Base-by-base conservation (phyloP, 1,140 invertebrate genomes). In the Homarus americanus region DNA sequence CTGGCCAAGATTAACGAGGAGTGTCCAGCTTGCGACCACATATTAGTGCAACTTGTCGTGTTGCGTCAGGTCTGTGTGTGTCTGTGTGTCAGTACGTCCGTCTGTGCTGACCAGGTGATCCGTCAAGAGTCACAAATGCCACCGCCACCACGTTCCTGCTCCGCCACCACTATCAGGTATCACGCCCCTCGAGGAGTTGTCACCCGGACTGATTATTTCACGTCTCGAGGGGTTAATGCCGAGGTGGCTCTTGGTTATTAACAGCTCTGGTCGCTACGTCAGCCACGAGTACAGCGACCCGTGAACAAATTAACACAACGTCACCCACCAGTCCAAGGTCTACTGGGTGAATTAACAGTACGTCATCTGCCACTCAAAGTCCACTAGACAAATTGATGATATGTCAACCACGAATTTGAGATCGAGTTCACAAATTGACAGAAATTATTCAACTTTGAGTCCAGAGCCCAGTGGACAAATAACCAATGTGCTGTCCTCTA, bases 41-140 rank as follows among this genome's bases (percentile, higher is more conserved):
- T 24, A 40, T n/a, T 28, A 41, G 75, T 38, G 75, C 75, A 38
- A 41, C 75, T 41, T 44, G 75, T 78, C 75, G 28, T 34, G 36
- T 78, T 78, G 75, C 75, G 75, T 78, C 75, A 78, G 75, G 75
- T 78, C 38, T 49, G 44, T 49, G 44, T 15, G 44, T 49, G 44
- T 49, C 44, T 49, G 44, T 49, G 58, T 63, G 58, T 63, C 0
- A 3, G 58, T 24, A 1, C 58, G 20, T 63, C 12, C 20, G 58
- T 63, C 12, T 63, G 12, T 24, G 20, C 12, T 24, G 20, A 63
- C 15, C 20, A 63, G 12, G 20, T 20, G 15, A 63, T 63, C 58
- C 20, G 24, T 63, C 58, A 63, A 4, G 12, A 63, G 58, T 49
- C 44, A 49, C 44, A 49, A 49, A 15, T 49, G 44, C 58, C 58